phyloP scores from a whole-genome alignment of 2,113 vertebrate genomes.

The Gavia stellata region DNA sequence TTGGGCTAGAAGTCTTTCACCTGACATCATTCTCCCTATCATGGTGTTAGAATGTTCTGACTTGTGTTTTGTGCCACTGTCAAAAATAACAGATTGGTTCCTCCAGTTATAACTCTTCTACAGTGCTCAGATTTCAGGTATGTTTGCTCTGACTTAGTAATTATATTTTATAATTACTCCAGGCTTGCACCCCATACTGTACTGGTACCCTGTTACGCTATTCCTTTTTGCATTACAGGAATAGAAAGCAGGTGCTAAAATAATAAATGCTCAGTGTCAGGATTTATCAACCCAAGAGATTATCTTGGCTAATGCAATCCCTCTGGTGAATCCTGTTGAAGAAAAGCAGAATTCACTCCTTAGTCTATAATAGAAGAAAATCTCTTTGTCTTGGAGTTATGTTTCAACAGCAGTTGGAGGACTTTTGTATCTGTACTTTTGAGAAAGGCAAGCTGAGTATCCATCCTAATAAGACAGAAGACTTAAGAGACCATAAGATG shows the following conservation, averaged over 20 bases:
- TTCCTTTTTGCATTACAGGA: not conserved
- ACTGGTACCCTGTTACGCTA: not conserved
- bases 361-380: not conserved
- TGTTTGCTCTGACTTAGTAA: not conserved
- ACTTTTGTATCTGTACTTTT: not conserved
- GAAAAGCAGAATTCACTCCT: not conserved
- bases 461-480: not conserved
- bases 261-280: not conserved
- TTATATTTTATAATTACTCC: not conserved
- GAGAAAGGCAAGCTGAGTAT: not conserved
- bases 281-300: not conserved
- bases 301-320: not conserved
- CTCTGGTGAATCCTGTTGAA: not conserved
- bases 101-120: not conserved
- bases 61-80: not conserved
- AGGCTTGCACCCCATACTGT: not conserved
- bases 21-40: not conserved
- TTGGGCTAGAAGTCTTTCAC: not conserved
- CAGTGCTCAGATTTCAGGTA: not conserved
- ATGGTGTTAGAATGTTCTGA: not conserved
- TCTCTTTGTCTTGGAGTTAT: not conserved
- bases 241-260: not conserved
- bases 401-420: not conserved
- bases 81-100: not conserved
- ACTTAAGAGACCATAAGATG: not conserved